Percentiles rank a stretch among this genome's conserved stretches.
Evolutionary conservation across 2,888 invertebrate species (phyloP).

Genomic region (Athalia circularis): DNA sequence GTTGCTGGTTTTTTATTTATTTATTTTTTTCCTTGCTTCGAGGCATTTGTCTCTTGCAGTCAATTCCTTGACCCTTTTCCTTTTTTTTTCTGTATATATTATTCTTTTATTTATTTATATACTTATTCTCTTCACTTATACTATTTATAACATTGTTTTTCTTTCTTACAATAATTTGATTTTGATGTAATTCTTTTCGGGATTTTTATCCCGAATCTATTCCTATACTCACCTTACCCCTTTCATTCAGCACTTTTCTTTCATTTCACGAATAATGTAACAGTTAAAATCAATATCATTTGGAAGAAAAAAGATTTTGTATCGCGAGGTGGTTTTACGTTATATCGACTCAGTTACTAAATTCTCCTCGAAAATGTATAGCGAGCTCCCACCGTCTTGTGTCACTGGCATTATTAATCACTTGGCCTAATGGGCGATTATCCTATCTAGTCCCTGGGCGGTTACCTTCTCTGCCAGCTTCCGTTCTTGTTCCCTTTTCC

Average conservation of each 20-base stretch:
- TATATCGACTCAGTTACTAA: background rate
- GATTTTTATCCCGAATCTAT: background rate
- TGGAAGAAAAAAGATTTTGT: background rate
- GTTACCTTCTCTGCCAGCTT: conserved; percentile 44
- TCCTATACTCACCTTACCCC: too few species aligned
- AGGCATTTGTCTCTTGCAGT: conserved; percentile 5
- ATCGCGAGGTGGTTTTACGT: background rate
- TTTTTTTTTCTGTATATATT: background rate
- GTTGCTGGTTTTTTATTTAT: background rate
- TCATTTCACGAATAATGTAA: too few species aligned
- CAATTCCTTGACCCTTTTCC: conserved; percentile 21
- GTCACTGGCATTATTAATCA: conserved; percentile 58
- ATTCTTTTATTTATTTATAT: background rate
- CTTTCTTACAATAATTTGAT: background rate
- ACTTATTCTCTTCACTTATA: background rate
- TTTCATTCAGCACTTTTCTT: too few species aligned
- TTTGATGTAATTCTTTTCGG: background rate
- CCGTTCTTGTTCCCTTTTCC: background rate
- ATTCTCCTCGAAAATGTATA: background rate
- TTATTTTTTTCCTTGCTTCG: background rate
- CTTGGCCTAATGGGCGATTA: conserved; percentile 57
- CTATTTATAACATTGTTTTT: background rate
- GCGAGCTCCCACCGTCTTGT: conserved; percentile 3
- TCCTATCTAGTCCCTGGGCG: conserved; percentile 52
- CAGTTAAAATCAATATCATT: too few species aligned